Percentiles rank a stretch among this genome's conserved stretches.
Conservation (phyloP, 1,140 invertebrate genomes). For the Drosophila quadrilineata region DNA sequence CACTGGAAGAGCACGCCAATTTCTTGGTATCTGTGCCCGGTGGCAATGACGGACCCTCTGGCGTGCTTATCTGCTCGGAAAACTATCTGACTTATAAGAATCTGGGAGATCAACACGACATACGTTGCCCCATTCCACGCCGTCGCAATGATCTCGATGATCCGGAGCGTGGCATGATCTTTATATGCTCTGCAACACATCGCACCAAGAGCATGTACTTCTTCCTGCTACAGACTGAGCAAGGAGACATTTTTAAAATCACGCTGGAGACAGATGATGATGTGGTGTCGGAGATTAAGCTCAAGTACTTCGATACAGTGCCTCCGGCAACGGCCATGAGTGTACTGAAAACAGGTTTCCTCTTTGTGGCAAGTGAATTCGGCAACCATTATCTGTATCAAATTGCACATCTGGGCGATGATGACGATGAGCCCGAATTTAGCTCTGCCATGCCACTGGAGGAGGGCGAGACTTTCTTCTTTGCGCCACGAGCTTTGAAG, state of each 20-base stretch:
- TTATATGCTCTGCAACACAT: constrained; percentile 99
- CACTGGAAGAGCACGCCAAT: constrained; percentile 98
- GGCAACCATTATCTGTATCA: constrained; percentile 99
- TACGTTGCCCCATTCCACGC: constrained; percentile 98
- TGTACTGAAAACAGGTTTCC: constrained; percentile 98
- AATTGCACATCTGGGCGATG: constrained; percentile 99
- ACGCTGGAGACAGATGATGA: constrained; percentile 99
- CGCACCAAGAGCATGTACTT: constrained; percentile 99
- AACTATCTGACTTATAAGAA: constrained; percentile 99
- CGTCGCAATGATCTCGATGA: constrained; percentile 99
- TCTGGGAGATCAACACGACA: constrained; percentile 99
- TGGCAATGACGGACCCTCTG: constrained; percentile 98
- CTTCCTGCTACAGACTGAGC: constrained; percentile 96
- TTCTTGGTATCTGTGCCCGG: constrained; percentile 97
- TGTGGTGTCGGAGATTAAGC: constrained; percentile 98
- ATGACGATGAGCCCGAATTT: constrained; percentile 99
- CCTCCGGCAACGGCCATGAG: constrained; percentile 98
- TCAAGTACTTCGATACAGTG: constrained; percentile 99
- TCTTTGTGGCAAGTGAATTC: constrained; percentile 99
- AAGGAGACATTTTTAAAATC: constrained; percentile 98
- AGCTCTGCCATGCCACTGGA: constrained; percentile 99
- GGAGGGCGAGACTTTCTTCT: constrained; percentile 99
- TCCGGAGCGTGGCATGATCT: constrained; percentile 99
- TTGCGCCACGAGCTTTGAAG: constrained; percentile 95
- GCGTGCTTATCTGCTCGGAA: constrained; percentile 99